Evolutionary conservation across 2,888 invertebrate genomes (phyloP).

Genomic region (Sphecodes monilicornis): DNA sequence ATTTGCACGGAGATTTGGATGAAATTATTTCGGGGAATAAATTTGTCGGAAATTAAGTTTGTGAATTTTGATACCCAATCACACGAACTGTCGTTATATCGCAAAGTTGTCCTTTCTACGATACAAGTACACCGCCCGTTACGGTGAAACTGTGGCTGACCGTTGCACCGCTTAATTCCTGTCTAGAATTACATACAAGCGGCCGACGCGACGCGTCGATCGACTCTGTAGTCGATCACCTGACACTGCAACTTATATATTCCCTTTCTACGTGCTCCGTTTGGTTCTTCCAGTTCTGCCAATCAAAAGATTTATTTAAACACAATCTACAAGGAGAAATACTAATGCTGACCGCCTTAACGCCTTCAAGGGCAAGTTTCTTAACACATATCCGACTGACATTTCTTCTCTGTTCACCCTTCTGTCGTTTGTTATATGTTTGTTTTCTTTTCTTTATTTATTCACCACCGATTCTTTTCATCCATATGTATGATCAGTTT

Average conservation of each 20-base stretch:
- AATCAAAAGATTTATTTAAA: neutral
- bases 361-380: neutral
- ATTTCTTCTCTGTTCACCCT: neutral
- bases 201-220: conserved; percentile 64
- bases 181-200: conserved; percentile 70
- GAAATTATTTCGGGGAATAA: conserved; percentile 1
- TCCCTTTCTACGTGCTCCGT: neutral
- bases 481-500: no score
- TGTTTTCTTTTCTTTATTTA: no score
- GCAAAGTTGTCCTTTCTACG: conserved; percentile 62
- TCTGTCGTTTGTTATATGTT: neutral
- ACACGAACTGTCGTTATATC: conserved; percentile 43
- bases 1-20: neutral
- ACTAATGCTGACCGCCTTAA: neutral
- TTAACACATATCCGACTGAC: neutral
- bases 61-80: conserved; percentile 37
- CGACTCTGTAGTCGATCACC: conserved; percentile 66
- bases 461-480: no score
- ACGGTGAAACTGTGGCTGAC: conserved; percentile 57
- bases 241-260: conserved; percentile 47
- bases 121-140: conserved; percentile 48
- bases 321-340: neutral
- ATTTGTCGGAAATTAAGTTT: neutral
- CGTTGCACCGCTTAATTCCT: conserved; percentile 64
- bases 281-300: neutral